These are phyloP conservation scores for Limnephilus lunatus DNA, from an alignment of 2,888 invertebrate species.

Conservation along the genomic window DNA sequence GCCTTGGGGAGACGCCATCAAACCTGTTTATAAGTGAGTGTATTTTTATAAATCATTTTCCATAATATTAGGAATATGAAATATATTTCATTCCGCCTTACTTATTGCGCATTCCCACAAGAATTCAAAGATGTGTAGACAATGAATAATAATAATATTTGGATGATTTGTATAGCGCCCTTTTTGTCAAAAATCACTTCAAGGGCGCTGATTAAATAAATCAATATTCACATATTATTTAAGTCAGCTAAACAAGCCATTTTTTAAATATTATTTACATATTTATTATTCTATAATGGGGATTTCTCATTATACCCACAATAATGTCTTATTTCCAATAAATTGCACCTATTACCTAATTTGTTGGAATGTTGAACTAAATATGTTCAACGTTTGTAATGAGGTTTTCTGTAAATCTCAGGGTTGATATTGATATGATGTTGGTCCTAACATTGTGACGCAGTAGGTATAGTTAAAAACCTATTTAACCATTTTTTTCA, in stretches of 20 bases:
- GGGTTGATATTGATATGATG: too few species aligned
- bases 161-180: too few species aligned
- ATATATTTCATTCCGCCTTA: neutral
- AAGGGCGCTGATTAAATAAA: too few species aligned
- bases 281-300: too few species aligned
- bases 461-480: too few species aligned
- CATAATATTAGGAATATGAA: neutral
- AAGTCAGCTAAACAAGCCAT: neutral
- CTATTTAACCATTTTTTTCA: too few species aligned
- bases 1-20: constrained; percentile 65
- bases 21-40: constrained; percentile 66
- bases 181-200: too few species aligned
- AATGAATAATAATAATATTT: neutral
- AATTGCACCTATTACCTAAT: too few species aligned
- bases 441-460: too few species aligned
- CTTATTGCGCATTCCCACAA: neutral
- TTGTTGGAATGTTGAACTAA: neutral
- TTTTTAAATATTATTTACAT: neutral
- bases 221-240: neutral
- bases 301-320: neutral
- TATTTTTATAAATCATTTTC: neutral
- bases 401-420: too few species aligned
- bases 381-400: neutral
- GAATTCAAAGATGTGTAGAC: neutral
- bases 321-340: neutral